These are phyloP conservation scores for Natrix natrix DNA, from an alignment of 2,797 vertebrate species.

Conservation along the genomic window DNA sequence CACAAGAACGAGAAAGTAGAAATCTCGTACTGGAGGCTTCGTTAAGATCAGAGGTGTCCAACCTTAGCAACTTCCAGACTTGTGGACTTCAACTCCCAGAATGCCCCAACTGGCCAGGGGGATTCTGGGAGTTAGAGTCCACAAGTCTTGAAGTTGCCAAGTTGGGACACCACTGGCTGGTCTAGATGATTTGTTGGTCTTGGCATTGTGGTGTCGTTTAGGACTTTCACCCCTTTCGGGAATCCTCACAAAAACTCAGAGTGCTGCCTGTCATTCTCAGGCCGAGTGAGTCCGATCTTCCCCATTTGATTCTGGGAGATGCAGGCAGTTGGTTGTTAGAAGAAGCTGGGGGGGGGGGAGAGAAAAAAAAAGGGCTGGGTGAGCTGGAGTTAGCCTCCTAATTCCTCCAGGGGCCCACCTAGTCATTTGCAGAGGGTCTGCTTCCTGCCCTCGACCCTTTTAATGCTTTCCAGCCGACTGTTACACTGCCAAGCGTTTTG, in stretches of 20 bases:
- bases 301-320: not conserved
- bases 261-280: not conserved
- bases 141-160: not conserved
- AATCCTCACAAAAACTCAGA: not conserved
- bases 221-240: not conserved
- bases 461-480: slow-evolving; percentile 33
- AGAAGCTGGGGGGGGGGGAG: not conserved
- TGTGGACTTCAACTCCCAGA: not conserved
- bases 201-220: not conserved
- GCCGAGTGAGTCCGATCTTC: not conserved
- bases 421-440: no score
- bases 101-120: not conserved
- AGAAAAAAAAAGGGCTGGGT: accelerated
- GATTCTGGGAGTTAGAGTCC: not conserved
- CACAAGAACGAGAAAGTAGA: not conserved
- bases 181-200: not conserved
- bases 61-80: not conserved
- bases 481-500: not conserved
- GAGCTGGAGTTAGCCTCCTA: not conserved
- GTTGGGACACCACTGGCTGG: not conserved
- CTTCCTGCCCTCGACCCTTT: slow-evolving; percentile 9
- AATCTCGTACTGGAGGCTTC: not conserved
- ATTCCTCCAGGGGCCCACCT: not conserved
- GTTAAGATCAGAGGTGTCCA: not conserved
- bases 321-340: not conserved